Conservation (phyloP, 2,888 invertebrate species). For the Acrobasis repandana region DNA sequence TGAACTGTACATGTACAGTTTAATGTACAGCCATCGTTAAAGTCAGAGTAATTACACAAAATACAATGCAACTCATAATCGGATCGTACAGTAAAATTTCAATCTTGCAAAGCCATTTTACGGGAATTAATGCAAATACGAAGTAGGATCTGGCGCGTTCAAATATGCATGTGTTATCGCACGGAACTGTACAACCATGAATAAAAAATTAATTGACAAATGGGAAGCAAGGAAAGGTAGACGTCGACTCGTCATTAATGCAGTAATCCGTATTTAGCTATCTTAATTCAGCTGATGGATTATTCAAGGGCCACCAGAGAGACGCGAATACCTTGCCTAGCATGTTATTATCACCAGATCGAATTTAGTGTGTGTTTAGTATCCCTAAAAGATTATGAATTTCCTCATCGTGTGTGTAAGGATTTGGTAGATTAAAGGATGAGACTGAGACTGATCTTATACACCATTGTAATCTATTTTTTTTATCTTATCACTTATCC, state of each 20-base stretch:
- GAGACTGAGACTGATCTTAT: not conserved
- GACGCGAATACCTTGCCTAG: not conserved
- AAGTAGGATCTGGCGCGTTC: not conserved
- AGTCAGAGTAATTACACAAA: no score
- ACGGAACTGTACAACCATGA: not conserved
- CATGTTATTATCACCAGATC: not conserved
- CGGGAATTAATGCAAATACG: no score
- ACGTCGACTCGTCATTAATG: not conserved
- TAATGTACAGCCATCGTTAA: no score
- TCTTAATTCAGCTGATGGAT: not conserved
- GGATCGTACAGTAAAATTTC: no score
- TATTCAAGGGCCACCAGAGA: not conserved
- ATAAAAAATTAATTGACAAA: not conserved
- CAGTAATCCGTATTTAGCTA: not conserved
- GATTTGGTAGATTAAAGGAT: not conserved
- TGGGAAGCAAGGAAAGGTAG: not conserved
- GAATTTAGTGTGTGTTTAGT: not conserved
- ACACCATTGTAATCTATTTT: not conserved
- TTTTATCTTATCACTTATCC: not conserved
- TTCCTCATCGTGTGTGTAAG: no score
- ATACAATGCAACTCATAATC: no score
- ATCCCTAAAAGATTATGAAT: no score
- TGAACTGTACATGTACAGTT: no score
- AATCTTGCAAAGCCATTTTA: no score
- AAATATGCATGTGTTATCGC: not conserved